Evolutionary conservation across 1,140 invertebrate genomes (phyloP).

Genomic region (Wiebesia pumilae): DNA sequence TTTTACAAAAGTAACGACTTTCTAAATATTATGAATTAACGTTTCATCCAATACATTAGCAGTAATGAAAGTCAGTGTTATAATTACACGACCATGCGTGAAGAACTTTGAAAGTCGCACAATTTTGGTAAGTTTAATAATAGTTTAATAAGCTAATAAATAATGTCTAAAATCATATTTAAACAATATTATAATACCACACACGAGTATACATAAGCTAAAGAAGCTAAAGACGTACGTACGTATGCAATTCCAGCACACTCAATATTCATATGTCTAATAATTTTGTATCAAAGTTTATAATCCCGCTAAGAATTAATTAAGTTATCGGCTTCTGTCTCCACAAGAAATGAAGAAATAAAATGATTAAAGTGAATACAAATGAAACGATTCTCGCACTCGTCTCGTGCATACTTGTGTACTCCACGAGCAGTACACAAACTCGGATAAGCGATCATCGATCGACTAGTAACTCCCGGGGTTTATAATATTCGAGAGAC

Average conservation of each 20-base stretch:
- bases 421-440: no score
- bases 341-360: neutral
- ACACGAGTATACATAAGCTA: neutral
- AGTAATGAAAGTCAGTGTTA: no score
- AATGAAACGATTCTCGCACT: constrained; percentile 6
- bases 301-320: neutral
- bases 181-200: neutral
- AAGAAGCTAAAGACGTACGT: neutral
- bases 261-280: constrained; percentile 1
- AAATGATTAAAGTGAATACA: neutral
- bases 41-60: no score
- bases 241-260: neutral
- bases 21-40: no score
- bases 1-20: no score
- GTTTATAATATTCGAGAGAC: constrained; percentile 37
- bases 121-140: no score
- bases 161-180: neutral
- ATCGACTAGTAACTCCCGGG: constrained; percentile 12
- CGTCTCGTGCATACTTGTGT: no score
- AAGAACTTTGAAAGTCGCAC: no score
- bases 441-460: constrained; percentile 43
- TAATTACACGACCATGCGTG: no score
- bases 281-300: neutral
- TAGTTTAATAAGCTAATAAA: neutral
- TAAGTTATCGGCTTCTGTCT: constrained; percentile 4